These are phyloP conservation scores for Drosophila eugracilis DNA, from an alignment of 1,140 invertebrate genomes.

Conservation along the genomic window DNA sequence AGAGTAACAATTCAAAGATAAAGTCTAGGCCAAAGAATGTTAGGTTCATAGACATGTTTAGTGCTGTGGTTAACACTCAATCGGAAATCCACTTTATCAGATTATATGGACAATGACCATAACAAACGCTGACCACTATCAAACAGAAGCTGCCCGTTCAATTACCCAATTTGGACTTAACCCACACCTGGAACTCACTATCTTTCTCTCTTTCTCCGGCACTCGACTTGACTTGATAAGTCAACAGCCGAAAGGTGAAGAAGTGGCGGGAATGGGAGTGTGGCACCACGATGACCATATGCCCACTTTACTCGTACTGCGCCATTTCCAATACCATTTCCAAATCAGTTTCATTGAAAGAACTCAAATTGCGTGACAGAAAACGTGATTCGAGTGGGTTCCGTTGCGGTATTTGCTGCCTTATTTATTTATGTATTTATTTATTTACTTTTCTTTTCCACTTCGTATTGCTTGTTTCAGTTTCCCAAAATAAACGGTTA, in stretches of 20 bases:
- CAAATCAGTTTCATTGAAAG: constrained; percentile 53
- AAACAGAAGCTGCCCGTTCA: constrained; percentile 36
- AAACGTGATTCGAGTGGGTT: constrained; percentile 56
- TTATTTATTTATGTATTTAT: constrained; percentile 24
- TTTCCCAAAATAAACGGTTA: constrained; percentile 48
- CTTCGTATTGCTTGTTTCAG: constrained; percentile 32
- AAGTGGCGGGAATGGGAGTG: not conserved
- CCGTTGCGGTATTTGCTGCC: constrained; percentile 33
- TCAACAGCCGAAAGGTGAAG: constrained; percentile 21
- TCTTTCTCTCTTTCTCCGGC: not conserved
- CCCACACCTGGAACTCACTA: constrained; percentile 18
- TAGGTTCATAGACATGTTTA: not conserved
- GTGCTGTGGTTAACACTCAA: not conserved
- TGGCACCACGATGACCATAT: constrained; percentile 2
- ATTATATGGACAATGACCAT: constrained; percentile 19
- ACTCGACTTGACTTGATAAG: constrained; percentile 42
- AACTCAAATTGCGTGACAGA: constrained; percentile 55
- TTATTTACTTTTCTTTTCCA: constrained; percentile 21
- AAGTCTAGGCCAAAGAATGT: not conserved
- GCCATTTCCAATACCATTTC: constrained; percentile 41
- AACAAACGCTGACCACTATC: constrained; percentile 42
- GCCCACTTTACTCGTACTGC: constrained; percentile 30
- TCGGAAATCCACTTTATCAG: constrained; percentile 15
- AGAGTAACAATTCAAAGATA: not conserved
- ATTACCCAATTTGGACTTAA: constrained; percentile 35